A percentile compares a stretch with the other conserved stretches of the same genome.
Conservation (phyloP, 2,113 vertebrate genomes). For the Vulpes vulpes region DNA sequence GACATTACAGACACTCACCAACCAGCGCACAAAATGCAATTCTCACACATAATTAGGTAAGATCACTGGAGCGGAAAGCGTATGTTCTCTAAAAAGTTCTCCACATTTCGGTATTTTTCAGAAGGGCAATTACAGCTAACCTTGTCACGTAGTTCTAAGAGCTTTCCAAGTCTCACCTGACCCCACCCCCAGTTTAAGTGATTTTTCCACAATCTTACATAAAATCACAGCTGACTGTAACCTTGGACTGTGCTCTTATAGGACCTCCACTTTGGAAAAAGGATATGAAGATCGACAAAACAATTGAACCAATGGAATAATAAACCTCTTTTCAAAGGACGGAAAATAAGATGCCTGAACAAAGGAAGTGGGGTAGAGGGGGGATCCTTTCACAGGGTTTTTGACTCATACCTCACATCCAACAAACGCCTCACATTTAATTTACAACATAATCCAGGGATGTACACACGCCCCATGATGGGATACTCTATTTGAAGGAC, state of each 20-base stretch:
- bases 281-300: not conserved
- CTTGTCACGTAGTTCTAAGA: not conserved
- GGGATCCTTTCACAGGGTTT: not conserved
- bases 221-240: not conserved
- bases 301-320: not conserved
- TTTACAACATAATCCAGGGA: not conserved
- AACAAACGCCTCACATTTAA: not conserved
- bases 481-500: not conserved
- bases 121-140: not conserved
- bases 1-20: not conserved
- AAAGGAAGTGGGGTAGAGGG: not conserved
- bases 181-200: not conserved
- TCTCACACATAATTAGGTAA: constrained; percentile 35
- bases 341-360: not conserved
- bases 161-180: not conserved
- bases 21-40: not conserved
- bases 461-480: not conserved
- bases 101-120: not conserved
- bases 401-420: not conserved
- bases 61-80: not conserved
- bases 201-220: not conserved
- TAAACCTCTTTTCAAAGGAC: not conserved
- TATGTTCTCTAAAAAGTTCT: not conserved
- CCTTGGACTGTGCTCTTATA: not conserved
- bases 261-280: not conserved